Evolutionary conservation across 1,140 invertebrate genomes (phyloP).

Genomic region (Batillaria attramentaria): DNA sequence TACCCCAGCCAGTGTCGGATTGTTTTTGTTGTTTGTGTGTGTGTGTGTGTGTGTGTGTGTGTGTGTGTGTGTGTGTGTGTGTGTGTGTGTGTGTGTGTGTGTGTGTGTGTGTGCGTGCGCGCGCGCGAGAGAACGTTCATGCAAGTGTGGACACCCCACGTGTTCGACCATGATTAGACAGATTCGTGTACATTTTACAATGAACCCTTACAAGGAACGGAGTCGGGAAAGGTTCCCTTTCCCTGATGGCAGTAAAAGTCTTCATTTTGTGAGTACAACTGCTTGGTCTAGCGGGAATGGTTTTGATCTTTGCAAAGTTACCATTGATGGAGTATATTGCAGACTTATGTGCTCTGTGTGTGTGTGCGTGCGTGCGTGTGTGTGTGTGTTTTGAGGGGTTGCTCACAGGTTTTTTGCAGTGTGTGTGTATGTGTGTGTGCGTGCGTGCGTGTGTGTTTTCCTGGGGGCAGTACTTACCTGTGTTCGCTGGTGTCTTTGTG

Average conservation of each 20-base stretch:
- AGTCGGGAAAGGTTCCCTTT: too few relatives aligned
- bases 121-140: too few relatives aligned
- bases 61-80: background rate
- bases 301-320: too few relatives aligned
- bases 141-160: too few relatives aligned
- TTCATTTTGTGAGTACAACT: too few relatives aligned
- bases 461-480: background rate
- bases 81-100: background rate
- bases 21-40: background rate
- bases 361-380: background rate
- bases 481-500: background rate
- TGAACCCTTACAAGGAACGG: too few relatives aligned
- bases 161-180: too few relatives aligned
- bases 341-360: too few relatives aligned
- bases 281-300: too few relatives aligned
- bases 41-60: background rate
- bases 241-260: too few relatives aligned
- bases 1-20: background rate
- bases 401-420: background rate
- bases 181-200: too few relatives aligned
- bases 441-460: background rate
- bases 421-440: background rate
- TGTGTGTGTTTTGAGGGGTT: background rate
- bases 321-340: too few relatives aligned
- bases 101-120: background rate